A percentile compares a stretch with the other conserved stretches of the same genome.
Evolutionary conservation across 2,888 invertebrate genomes (phyloP).

Genomic region (Epinotia nisella): DNA sequence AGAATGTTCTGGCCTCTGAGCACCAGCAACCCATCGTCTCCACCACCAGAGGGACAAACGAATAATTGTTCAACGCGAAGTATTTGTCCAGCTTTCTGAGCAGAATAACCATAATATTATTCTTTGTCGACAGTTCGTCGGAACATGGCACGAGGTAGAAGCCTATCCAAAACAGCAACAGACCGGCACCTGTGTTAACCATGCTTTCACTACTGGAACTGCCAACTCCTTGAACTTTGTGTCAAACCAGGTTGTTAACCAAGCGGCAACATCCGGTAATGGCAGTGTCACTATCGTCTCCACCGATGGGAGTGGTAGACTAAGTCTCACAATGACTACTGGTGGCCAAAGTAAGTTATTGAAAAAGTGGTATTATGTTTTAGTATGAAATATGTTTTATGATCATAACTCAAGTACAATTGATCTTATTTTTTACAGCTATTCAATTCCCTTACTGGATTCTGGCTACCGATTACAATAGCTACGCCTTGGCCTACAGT

Average conservation of each 20-base stretch:
- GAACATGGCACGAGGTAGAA: slow-evolving; percentile 84
- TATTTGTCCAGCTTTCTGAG: too few species aligned
- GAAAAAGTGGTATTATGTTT: background rate
- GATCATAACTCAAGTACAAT: background rate
- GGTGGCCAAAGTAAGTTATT: slow-evolving; percentile 19
- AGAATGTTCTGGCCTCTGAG: too few species aligned
- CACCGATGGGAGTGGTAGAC: slow-evolving; percentile 13
- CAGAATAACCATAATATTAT: background rate
- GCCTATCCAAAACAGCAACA: slow-evolving; percentile 77
- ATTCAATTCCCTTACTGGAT: slow-evolving; percentile 76
- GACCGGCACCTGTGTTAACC: slow-evolving; percentile 57
- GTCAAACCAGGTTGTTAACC: slow-evolving; percentile 53
- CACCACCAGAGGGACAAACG: too few species aligned
- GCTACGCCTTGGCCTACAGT: slow-evolving; percentile 86
- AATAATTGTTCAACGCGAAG: too few species aligned
- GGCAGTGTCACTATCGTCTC: slow-evolving; percentile 16
- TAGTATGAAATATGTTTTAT: background rate
- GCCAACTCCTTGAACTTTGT: slow-evolving; percentile 45
- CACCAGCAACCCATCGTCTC: too few species aligned
- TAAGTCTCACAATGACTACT: slow-evolving; percentile 43
- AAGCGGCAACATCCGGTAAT: slow-evolving; percentile 42
- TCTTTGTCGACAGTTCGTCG: slow-evolving; percentile 68
- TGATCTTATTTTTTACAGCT: background rate
- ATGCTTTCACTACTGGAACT: slow-evolving; percentile 4
- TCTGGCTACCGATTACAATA: slow-evolving; percentile 84